Percentiles rank a stretch among this genome's conserved stretches.
phyloP scores from a whole-genome alignment of 1,140 invertebrate genomes.

The Hypsibius dujardini region DNA sequence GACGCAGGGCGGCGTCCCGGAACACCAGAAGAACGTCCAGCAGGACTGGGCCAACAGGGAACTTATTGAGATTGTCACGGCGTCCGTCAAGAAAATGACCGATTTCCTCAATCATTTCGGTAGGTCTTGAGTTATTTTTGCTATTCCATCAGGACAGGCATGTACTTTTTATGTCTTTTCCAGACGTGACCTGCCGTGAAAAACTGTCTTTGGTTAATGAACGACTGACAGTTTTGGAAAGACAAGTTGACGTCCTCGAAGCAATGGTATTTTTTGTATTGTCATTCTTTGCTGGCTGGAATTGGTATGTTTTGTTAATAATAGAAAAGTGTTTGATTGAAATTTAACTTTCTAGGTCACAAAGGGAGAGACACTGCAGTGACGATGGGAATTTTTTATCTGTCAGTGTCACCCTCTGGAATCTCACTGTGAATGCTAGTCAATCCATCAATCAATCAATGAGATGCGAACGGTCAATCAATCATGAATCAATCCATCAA shows the following conservation, averaged over 20 bases:
- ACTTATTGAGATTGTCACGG: conserved; percentile 94
- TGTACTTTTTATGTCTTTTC: conserved; percentile 23
- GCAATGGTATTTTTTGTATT: conserved; percentile 80
- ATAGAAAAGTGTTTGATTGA: too few species aligned
- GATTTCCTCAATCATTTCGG: conserved; percentile 97
- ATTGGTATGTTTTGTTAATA: too few species aligned
- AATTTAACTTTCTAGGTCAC: conserved; percentile 53
- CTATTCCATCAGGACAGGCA: conserved; percentile 18
- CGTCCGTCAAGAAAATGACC: conserved; percentile 92
- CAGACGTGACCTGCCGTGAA: conserved; percentile 85
- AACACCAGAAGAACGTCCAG: conserved; percentile 14
- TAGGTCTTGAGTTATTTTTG: conserved; percentile 36
- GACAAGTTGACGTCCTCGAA: conserved; percentile 91
- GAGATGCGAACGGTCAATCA: too few species aligned
- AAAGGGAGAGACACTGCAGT: conserved; percentile 78
- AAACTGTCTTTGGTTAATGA: conserved; percentile 81
- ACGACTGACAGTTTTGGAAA: conserved; percentile 77
- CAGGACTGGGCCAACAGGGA: conserved; percentile 90
- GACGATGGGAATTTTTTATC: too few species aligned
- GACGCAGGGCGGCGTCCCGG: background rate
- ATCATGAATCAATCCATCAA: too few species aligned
- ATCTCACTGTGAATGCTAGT: too few species aligned
- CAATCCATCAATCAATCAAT: too few species aligned
- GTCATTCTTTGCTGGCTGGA: too few species aligned
- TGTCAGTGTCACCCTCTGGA: too few species aligned